phyloP scores from a whole-genome alignment of 2,888 invertebrate species.

The Aleiodes alternator region DNA sequence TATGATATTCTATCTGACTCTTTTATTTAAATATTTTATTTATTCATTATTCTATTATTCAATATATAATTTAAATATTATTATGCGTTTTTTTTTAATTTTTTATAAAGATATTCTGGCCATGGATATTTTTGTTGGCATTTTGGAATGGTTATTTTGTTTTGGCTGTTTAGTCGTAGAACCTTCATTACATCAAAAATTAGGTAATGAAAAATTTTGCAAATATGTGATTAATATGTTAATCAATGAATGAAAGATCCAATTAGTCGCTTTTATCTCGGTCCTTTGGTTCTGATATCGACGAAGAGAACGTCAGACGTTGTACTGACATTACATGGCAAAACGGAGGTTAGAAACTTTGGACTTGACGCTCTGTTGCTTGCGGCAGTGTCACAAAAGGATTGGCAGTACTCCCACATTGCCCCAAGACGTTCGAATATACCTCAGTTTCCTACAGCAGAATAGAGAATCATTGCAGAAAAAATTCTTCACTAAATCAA shows the following conservation, averaged over 20 bases:
- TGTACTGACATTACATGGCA: background rate
- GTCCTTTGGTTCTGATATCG: background rate
- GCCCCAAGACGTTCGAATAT: background rate
- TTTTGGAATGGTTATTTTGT: too few species aligned
- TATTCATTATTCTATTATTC: too few species aligned
- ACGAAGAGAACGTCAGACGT: background rate
- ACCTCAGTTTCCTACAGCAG: background rate
- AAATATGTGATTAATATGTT: background rate
- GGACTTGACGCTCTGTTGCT: background rate
- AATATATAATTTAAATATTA: too few species aligned
- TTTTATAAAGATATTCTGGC: too few species aligned
- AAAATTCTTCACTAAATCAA: background rate
- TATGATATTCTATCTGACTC: too few species aligned
- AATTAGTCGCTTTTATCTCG: background rate
- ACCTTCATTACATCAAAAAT: too few species aligned
- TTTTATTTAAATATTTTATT: too few species aligned
- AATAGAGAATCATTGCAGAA: slow-evolving; percentile 7
- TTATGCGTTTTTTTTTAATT: too few species aligned
- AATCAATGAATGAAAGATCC: background rate
- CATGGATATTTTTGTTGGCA: too few species aligned
- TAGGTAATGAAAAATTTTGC: background rate
- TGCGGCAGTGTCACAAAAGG: slow-evolving; percentile 13
- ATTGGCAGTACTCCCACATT: slow-evolving; percentile 1
- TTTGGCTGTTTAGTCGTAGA: too few species aligned
- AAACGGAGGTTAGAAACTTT: slow-evolving; percentile 8